A percentile compares a stretch with the other conserved stretches of the same genome.
phyloP scores from a whole-genome alignment of 2,888 invertebrate species.

The Dicyrtomina minuta region DNA sequence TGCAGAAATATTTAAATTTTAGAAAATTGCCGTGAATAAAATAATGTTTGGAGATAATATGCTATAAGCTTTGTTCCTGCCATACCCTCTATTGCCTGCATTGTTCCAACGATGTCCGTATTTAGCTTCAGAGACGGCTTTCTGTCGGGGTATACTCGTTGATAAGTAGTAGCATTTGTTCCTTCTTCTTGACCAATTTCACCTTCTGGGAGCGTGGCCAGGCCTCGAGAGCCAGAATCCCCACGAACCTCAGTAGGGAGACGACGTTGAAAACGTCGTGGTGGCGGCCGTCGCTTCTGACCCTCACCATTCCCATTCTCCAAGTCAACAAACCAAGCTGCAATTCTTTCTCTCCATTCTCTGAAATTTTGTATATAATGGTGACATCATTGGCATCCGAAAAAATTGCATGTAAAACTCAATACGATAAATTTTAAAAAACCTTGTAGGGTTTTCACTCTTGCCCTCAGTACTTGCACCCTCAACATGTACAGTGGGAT shows the following conservation, averaged over 20 bases:
- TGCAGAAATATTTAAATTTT: slow-evolving; percentile 1
- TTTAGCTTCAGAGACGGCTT: slow-evolving; percentile 74
- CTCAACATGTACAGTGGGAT: slow-evolving; percentile 46
- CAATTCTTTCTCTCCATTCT: slow-evolving; percentile 87
- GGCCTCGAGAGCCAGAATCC: slow-evolving; percentile 67
- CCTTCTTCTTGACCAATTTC: slow-evolving; percentile 58
- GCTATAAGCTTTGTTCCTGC: no score
- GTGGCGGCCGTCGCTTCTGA: slow-evolving; percentile 65
- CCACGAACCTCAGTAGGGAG: slow-evolving; percentile 60
- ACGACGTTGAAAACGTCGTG: slow-evolving; percentile 50
- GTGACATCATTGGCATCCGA: not conserved
- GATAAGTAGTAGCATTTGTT: slow-evolving; percentile 57
- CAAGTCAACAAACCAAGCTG: slow-evolving; percentile 86
- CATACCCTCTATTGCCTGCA: slow-evolving; percentile 82
- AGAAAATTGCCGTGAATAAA: not conserved
- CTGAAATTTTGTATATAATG: slow-evolving; percentile 54
- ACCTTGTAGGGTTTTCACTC: slow-evolving; percentile 47
- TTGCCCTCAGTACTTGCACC: slow-evolving; percentile 40
- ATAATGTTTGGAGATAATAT: no score
- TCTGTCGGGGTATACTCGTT: slow-evolving; percentile 74
- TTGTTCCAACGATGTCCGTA: slow-evolving; percentile 77
- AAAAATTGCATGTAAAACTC: not conserved
- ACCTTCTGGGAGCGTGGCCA: slow-evolving; percentile 75
- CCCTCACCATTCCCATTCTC: slow-evolving; percentile 69
- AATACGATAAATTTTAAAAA: not conserved